Evolutionary conservation across 2,888 invertebrate species (phyloP).

Genomic region (Linnaemya vulpina): DNA sequence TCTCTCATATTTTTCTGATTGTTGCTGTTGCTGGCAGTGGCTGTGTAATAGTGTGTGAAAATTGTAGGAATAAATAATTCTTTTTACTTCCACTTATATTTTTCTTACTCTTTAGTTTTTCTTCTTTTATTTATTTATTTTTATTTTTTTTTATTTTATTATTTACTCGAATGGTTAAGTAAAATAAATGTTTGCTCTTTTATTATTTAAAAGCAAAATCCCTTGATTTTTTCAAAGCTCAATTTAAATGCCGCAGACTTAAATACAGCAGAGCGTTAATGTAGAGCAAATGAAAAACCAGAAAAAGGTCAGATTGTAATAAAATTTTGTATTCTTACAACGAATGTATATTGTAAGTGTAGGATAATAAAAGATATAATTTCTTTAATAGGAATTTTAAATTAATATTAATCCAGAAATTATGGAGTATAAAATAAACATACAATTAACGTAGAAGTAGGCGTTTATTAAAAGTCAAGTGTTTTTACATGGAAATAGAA

Average conservation of each 20-base stretch:
- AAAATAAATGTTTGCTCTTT: conserved; percentile 16
- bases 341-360: neutral
- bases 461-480: no score
- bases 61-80: conserved; percentile 3
- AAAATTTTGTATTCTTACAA: neutral
- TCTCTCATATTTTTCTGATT: neutral
- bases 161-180: conserved; percentile 14
- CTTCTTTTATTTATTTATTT: neutral
- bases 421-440: no score
- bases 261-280: neutral
- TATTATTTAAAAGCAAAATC: conserved; percentile 31
- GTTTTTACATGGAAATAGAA: no score
- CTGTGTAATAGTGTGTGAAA: conserved; percentile 14
- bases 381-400: neutral
- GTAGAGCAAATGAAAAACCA: neutral
- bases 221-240: neutral
- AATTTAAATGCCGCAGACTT: conserved; percentile 13
- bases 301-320: conserved; percentile 1
- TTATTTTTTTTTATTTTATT: neutral
- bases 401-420: no score
- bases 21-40: neutral
- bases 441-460: no score
- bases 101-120: neutral
- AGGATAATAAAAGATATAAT: neutral
- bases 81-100: neutral